phyloP scores from a whole-genome alignment of 2,888 invertebrate species.

The Thera obeliscata region DNA sequence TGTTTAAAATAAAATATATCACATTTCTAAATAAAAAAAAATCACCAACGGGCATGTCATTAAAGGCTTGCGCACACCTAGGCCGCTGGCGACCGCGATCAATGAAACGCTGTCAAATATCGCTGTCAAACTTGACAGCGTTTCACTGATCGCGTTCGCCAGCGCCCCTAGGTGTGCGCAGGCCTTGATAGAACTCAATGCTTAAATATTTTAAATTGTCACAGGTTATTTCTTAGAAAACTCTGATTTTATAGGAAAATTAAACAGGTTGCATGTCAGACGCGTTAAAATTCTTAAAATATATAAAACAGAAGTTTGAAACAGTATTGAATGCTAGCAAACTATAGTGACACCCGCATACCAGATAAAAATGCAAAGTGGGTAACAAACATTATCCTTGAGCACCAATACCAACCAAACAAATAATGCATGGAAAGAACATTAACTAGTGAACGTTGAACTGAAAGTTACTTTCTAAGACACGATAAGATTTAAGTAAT shows the following conservation, averaged over 20 bases:
- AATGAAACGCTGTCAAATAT: too few species aligned
- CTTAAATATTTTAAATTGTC: too few species aligned
- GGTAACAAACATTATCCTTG: constrained; percentile 29
- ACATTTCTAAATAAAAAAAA: too few species aligned
- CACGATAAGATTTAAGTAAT: constrained; percentile 35
- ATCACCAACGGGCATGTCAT: too few species aligned
- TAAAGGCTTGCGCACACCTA: too few species aligned
- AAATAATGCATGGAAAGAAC: constrained; percentile 48
- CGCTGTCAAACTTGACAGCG: too few species aligned
- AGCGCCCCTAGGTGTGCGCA: too few species aligned
- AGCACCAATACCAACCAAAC: constrained; percentile 13
- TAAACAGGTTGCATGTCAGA: not conserved
- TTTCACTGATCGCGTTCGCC: too few species aligned
- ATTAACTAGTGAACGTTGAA: constrained; percentile 65
- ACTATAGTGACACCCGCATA: constrained; percentile 27
- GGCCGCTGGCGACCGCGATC: too few species aligned
- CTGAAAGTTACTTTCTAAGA: constrained; percentile 68
- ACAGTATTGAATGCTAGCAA: not conserved
- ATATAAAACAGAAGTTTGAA: not conserved
- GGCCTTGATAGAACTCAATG: too few species aligned
- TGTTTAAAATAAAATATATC: not conserved
- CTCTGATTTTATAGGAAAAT: not conserved
- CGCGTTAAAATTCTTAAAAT: not conserved
- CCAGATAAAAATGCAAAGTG: constrained; percentile 35
- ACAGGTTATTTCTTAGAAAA: not conserved